Conservation (phyloP, 1,140 invertebrate genomes). For the Ctenoplectra terminalis region DNA sequence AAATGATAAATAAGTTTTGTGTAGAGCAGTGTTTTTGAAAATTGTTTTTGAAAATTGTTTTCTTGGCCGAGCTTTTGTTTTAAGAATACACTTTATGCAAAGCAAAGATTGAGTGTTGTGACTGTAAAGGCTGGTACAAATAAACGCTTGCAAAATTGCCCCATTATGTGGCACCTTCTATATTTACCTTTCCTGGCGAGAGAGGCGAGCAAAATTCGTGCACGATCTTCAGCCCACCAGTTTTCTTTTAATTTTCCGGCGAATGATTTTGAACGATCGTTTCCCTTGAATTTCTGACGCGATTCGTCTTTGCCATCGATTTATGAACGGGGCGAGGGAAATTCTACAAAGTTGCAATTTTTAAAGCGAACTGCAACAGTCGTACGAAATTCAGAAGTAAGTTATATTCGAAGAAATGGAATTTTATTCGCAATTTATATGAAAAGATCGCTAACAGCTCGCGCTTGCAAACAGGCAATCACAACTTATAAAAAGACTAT, state of each 20-base stretch:
- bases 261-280: slow-evolving; percentile 13
- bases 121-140: not conserved
- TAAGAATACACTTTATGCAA: not conserved
- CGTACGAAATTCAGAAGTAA: too few species aligned
- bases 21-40: too few species aligned
- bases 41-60: not conserved
- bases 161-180: not conserved
- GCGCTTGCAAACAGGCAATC: too few species aligned
- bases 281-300: not conserved
- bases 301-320: not conserved
- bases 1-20: not conserved
- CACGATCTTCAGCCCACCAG: not conserved
- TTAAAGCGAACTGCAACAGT: too few species aligned
- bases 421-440: too few species aligned
- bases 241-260: slow-evolving; percentile 31
- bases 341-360: too few species aligned
- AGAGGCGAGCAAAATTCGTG: not conserved
- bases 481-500: too few species aligned
- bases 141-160: not conserved
- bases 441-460: too few species aligned
- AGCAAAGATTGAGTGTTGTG: not conserved
- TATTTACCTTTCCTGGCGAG: not conserved
- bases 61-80: not conserved
- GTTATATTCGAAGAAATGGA: too few species aligned
- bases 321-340: not conserved